These are phyloP conservation scores for Mimas tiliae DNA, from an alignment of 2,888 invertebrate species.

Conservation along the genomic window DNA sequence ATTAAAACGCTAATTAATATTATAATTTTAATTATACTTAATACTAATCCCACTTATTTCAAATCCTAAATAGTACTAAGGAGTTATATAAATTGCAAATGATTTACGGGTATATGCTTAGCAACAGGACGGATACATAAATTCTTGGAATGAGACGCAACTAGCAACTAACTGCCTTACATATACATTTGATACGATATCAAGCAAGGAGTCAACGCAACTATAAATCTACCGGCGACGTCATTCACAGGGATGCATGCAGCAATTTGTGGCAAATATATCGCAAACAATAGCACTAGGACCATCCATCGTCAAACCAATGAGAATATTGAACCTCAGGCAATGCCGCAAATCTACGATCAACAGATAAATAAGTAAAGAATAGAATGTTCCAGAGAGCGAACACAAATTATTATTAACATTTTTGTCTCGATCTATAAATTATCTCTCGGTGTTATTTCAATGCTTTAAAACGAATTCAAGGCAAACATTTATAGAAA, in stretches of 20 bases:
- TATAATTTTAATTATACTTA: no score
- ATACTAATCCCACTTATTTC: no score
- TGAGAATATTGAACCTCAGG: conserved; percentile 43
- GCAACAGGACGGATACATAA: conserved; percentile 4
- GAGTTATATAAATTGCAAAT: no score
- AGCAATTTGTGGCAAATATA: conserved; percentile 59
- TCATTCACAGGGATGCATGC: conserved; percentile 63
- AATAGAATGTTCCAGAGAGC: not conserved
- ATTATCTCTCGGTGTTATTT: not conserved
- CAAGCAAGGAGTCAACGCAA: conserved; percentile 68
- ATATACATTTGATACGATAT: conserved; percentile 51
- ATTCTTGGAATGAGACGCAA: conserved; percentile 5
- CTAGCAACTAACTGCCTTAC: conserved; percentile 3
- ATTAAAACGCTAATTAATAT: no score
- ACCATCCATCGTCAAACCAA: conserved; percentile 41
- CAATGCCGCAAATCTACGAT: conserved; percentile 22
- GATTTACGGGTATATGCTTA: not conserved
- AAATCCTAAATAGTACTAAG: no score
- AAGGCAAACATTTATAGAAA: no score
- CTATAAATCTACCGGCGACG: conserved; percentile 71
- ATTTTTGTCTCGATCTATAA: not conserved
- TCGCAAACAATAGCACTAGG: conserved; percentile 45
- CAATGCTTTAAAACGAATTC: not conserved
- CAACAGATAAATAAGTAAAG: not conserved
- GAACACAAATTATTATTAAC: not conserved